These are phyloP conservation scores for Syrrhaptes paradoxus DNA, from an alignment of 2,113 vertebrate genomes.

Conservation along the genomic window DNA sequence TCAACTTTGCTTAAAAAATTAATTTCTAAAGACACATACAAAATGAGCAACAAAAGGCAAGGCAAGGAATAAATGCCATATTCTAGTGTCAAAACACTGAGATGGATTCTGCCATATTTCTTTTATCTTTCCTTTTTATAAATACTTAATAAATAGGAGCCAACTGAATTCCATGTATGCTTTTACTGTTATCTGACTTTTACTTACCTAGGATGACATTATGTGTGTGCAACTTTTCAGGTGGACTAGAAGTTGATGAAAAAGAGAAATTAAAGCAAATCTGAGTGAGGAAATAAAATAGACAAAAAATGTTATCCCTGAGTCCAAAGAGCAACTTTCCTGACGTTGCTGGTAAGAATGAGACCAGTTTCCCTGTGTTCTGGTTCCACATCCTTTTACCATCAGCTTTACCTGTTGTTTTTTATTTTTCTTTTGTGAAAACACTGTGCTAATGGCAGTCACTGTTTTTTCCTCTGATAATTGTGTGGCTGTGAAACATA, in stretches of 20 bases:
- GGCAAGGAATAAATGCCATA: not conserved
- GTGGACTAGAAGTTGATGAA: not conserved
- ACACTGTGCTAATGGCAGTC: not conserved
- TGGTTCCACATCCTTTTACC: not conserved
- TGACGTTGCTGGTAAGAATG: not conserved
- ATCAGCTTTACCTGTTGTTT: not conserved
- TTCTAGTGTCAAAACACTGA: not conserved
- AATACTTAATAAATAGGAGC: not conserved
- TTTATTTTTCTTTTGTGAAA: not conserved
- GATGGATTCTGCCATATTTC: not conserved
- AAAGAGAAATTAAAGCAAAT: not conserved
- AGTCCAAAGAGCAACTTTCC: not conserved
- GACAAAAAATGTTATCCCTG: not conserved
- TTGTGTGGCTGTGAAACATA: not conserved
- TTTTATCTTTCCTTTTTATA: not conserved
- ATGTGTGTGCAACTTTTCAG: not conserved
- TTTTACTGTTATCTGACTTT: not conserved
- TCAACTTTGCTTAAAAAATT: not conserved
- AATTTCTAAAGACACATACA: not conserved
- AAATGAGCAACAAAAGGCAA: not conserved
- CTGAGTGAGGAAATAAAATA: not conserved
- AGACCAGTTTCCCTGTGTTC: not conserved
- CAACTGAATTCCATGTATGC: not conserved
- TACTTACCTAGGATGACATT: not conserved
- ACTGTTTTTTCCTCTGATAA: not conserved